Evolutionary conservation across 1,140 invertebrate species (phyloP), one percentile per base, ranked within the genome.

Genomic region (Procambarus virginalis): DNA sequence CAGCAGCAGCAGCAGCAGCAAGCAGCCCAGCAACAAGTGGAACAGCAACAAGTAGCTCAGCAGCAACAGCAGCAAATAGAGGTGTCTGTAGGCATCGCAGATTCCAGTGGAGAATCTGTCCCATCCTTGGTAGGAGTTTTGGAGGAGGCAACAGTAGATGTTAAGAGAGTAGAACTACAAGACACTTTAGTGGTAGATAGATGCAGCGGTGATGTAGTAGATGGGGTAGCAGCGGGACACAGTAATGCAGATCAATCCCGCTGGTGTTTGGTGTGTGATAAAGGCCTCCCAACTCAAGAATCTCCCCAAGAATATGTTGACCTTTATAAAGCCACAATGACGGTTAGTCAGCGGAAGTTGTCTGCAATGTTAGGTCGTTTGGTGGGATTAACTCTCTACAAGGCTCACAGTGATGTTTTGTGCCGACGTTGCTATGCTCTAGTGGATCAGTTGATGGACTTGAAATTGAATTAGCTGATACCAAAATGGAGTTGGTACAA

Each of bases 381-480:
- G 10, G 83, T 90, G 68, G 89, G 89, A 14, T 46, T 90, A n/a
- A 79, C 76, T n/a, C 20, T 77, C 6, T 58, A 78, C 49, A 77
- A 58, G n/a, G 89, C 89, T 46, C 89, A 90, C 45, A 90, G 89
- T 58, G 64, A 79, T 48, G 58, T 84, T 17, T 46, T 90, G 14
- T 90, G 89, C 34, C 75, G 89, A 9, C 73, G 89, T 9, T 90
- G 89, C 49, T 90, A 68, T 70, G 78, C 55, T 4, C 76, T 90
- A 20, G 89, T 90, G 58, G 89, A 90, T 51, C 82, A 90, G 89
- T 90, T 20, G 89, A 90, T 85, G 89, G 89, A 34, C 77, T 90
- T 46, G 89, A 90, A 70, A 84, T 90, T 45, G 89, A 90, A 64
- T 49, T 90, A 60, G 89, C 89, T 20, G 89, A 90, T 49, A 90